phyloP scores from a whole-genome alignment of 2,888 invertebrate genomes.

The Caenorhabditis macrosperma region DNA sequence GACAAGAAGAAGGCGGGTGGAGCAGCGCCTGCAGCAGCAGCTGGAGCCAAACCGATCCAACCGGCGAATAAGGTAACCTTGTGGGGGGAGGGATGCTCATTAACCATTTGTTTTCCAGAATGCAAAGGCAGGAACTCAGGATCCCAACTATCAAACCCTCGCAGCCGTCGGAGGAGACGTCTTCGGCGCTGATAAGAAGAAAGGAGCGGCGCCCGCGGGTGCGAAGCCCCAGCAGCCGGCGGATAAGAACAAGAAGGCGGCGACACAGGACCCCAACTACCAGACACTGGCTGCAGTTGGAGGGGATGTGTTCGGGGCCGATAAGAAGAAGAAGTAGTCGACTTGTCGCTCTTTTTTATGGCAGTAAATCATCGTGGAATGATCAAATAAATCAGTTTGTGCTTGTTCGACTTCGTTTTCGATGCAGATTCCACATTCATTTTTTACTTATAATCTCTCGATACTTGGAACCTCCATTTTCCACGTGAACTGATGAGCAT shows the following conservation, averaged over 20 bases:
- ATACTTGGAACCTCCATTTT: too few species aligned
- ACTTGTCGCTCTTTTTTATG: too few species aligned
- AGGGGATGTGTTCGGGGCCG: slow-evolving; percentile 17
- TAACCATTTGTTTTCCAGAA: too few species aligned
- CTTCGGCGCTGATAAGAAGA: slow-evolving; percentile 57
- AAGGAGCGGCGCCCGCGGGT: background rate
- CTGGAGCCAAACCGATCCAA: slow-evolving; percentile 4
- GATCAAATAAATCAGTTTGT: background rate
- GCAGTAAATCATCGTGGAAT: too few species aligned
- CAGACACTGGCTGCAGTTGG: slow-evolving; percentile 14
- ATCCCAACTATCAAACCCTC: slow-evolving; percentile 39
- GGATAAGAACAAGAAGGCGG: background rate
- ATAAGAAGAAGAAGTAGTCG: slow-evolving; percentile 22
- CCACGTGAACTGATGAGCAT: too few species aligned
- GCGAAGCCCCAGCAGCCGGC: slow-evolving; percentile 20
- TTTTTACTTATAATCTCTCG: too few species aligned
- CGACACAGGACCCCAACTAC: slow-evolving; percentile 4
- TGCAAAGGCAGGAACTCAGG: slow-evolving; percentile 38
- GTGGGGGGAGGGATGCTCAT: too few species aligned
- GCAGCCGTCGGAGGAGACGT: slow-evolving; percentile 40
- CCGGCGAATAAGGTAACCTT: slow-evolving; percentile 16
- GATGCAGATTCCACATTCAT: too few species aligned
- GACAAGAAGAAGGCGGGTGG: slow-evolving; percentile 32
- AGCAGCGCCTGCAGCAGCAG: background rate
- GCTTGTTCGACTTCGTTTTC: background rate